Conservation (phyloP, 2,888 invertebrate genomes). For the Achlya flavicornis region DNA sequence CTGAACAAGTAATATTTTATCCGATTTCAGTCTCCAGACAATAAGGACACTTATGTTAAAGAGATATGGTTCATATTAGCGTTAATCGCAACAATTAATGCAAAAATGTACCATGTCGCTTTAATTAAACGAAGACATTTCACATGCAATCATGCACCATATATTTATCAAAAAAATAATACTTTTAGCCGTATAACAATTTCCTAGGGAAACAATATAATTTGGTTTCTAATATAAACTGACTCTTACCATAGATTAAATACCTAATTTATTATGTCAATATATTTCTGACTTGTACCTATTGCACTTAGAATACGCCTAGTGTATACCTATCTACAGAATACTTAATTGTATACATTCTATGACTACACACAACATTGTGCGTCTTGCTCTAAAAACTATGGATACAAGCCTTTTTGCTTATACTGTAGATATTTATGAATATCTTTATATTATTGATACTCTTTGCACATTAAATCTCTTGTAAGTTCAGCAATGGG, state of each 20-base stretch:
- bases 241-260: constrained; percentile 35
- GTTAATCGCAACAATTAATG: not conserved
- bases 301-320: constrained; percentile 58
- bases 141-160: constrained; percentile 56
- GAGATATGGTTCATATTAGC: not conserved
- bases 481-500: not conserved
- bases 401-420: constrained; percentile 17
- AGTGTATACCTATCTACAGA: constrained; percentile 41
- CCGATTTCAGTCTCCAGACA: constrained; percentile 10
- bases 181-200: constrained; percentile 31
- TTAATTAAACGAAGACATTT: constrained; percentile 33
- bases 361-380: constrained; percentile 69
- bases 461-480: not conserved
- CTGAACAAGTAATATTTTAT: not conserved
- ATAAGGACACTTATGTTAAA: constrained; percentile 7
- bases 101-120: not conserved
- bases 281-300: constrained; percentile 64
- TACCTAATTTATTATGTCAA: constrained; percentile 56
- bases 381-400: constrained; percentile 61
- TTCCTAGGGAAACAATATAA: constrained; percentile 33
- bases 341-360: constrained; percentile 47
- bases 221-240: constrained; percentile 44
- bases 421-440: constrained; percentile 33
- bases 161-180: constrained; percentile 32
- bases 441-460: constrained; percentile 19